Conservation (phyloP, 1,140 invertebrate genomes). For the Marisa cornuarietis region DNA sequence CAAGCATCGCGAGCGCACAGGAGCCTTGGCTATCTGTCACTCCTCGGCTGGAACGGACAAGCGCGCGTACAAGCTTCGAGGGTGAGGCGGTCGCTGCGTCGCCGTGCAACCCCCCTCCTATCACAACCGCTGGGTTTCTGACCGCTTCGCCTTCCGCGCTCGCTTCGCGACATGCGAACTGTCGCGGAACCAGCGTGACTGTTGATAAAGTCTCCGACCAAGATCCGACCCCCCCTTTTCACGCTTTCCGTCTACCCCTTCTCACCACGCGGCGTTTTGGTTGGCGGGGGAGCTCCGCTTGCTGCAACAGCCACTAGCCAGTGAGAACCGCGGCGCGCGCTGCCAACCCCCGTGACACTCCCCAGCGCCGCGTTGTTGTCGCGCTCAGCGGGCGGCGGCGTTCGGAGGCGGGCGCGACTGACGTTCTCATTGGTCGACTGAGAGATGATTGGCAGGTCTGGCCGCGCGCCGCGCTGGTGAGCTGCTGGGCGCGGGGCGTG, state of each 20-base stretch:
- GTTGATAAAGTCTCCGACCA: conserved; percentile 17
- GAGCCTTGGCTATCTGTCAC: not conserved
- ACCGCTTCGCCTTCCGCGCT: conserved; percentile 2
- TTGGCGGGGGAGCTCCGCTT: conserved; percentile 23
- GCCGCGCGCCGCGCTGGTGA: not conserved
- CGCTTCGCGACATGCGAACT: conserved; percentile 7
- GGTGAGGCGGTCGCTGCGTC: not conserved
- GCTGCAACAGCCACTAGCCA: conserved; percentile 11
- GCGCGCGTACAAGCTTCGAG: not conserved
- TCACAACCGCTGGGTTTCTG: conserved; percentile 1
- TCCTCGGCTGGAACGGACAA: not conserved
- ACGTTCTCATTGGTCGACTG: not conserved
- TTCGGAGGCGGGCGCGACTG: not conserved
- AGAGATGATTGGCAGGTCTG: too few relatives aligned
- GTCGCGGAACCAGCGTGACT: conserved; percentile 15
- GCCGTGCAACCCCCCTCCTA: conserved; percentile 1
- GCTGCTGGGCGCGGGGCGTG: not conserved
- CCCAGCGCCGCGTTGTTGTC: conserved; percentile 9
- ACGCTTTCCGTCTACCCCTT: conserved; percentile 5
- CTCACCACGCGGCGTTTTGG: conserved; percentile 12
- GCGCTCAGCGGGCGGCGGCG: not conserved
- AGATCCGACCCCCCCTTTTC: conserved; percentile 20
- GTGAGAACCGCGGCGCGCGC: conserved; percentile 9
- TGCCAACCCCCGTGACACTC: not conserved
- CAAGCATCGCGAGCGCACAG: too few relatives aligned